phyloP scores from a whole-genome alignment of 92 coral and sea anemone genomes.

The Pocillopora meandrina region DNA sequence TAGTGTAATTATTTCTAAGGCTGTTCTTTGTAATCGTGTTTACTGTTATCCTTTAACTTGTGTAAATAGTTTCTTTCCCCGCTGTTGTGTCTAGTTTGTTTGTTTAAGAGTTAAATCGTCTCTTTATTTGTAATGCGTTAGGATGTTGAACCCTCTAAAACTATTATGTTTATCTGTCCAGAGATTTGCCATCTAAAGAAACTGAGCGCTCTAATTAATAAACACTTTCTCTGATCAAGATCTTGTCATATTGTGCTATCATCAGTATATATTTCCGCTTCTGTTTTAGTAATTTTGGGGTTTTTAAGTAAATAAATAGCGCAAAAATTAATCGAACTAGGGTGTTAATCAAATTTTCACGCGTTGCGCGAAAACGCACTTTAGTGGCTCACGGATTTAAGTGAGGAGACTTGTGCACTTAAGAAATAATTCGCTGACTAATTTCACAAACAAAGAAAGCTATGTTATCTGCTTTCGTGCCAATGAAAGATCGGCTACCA shows the following conservation, averaged over 20 bases:
- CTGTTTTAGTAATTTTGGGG: conserved; percentile 6
- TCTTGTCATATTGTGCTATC: conserved; percentile 45
- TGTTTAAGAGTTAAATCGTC: conserved; percentile 18
- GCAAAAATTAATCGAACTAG: conserved; percentile 1
- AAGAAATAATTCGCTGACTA: neutral
- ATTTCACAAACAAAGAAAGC: conserved; percentile 13
- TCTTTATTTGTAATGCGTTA: neutral
- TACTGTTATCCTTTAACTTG: conserved; percentile 16
- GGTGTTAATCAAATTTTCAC: conserved; percentile 35
- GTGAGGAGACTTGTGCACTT: neutral
- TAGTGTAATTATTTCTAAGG: conserved; percentile 1
- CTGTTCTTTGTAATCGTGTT: conserved; percentile 30
- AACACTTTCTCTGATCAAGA: conserved; percentile 45
- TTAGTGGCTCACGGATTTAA: neutral
- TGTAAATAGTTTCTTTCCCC: conserved; percentile 10
- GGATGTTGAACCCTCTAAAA: conserved; percentile 36
- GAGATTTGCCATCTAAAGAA: conserved; percentile 37
- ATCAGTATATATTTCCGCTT: conserved; percentile 20
- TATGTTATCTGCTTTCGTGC: conserved; percentile 37
- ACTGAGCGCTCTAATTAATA: conserved; percentile 39
- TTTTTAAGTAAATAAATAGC: neutral
- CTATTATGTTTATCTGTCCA: conserved; percentile 46
- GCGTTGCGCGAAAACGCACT: neutral
- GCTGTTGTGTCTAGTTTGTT: conserved; percentile 19
- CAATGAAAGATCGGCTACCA: conserved; percentile 16